A percentile compares a stretch with the other conserved stretches of the same genome.
Evolutionary conservation across 1,140 invertebrate species (phyloP).

Genomic region (Propsilocerus akamusi): DNA sequence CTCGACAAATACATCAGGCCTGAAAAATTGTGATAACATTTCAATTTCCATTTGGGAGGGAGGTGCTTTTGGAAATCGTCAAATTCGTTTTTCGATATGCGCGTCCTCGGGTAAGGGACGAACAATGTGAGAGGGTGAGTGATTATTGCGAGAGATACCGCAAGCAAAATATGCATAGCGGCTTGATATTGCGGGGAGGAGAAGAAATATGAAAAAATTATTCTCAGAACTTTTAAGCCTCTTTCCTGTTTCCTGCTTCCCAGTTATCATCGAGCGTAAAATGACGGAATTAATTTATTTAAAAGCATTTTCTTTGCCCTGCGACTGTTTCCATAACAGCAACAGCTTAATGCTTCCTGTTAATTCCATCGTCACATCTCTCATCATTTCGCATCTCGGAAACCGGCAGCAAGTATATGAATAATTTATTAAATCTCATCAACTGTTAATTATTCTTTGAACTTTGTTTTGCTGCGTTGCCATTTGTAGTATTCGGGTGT

Average conservation of each 20-base stretch:
- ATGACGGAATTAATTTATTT: constrained; percentile 4
- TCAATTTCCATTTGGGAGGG: constrained; percentile 3
- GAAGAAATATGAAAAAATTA: neutral
- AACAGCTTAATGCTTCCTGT: constrained; percentile 2
- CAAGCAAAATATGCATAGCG: too few relatives aligned
- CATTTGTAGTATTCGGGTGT: too few relatives aligned
- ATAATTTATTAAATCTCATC: constrained; percentile 4
- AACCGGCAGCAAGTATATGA: neutral
- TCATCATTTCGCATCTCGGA: too few relatives aligned
- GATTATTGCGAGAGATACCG: too few relatives aligned
- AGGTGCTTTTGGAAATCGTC: too few relatives aligned
- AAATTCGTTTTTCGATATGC: too few relatives aligned
- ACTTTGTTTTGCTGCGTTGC: neutral
- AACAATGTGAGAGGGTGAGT: too few relatives aligned
- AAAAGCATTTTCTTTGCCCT: neutral
- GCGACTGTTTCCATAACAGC: neutral
- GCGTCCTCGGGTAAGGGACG: too few relatives aligned
- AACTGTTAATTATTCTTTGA: constrained; percentile 4
- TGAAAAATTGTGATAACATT: constrained; percentile 3
- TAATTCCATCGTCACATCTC: constrained; percentile 2
- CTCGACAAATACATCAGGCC: too few relatives aligned
- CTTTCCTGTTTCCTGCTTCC: neutral
- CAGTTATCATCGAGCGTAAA: neutral
- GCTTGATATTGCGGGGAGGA: too few relatives aligned
- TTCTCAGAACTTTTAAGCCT: neutral